Evolutionary conservation across 2,888 invertebrate genomes (phyloP), one percentile per base, ranked within the genome.

Genomic region (Galeopsomyia nigrocyanea): DNA sequence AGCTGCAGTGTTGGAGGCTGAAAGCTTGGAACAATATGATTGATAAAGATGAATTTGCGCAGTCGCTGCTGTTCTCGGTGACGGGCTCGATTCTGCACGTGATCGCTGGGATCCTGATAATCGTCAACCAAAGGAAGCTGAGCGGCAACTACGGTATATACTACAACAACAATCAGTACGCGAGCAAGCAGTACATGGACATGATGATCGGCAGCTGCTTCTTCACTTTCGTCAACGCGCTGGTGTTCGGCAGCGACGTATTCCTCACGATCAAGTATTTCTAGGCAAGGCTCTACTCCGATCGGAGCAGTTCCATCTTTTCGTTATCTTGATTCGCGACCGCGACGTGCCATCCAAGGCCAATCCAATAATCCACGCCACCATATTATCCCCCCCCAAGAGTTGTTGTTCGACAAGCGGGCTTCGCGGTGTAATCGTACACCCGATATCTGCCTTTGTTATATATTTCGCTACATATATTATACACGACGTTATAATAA

Each of bases 181-280:
- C 92, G 14, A 90, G 91, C 82, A 91, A 92, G 81, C 89, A 90
- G 80, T 90, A 92, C 80, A 89, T 92, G 87, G 91, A 92, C 79
- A 90, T 92, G 86, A 87, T 93, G 80, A 89, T 91, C 75, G 88
- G 91, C 1, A 90, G 91, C 0, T 90, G 91, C 31, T 88, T 92
- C 49, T 91, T 92, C 79, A 89, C 92, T 13, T 89, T 91, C 74
- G 82, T 91, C 67, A 89, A 91, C 79, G 90, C 90, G 0, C 83
- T 87, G 0, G 88, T 91, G 14, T 92, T 92, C 82, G 87, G 90
- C 60, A 81, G 89, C 14, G 93, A 93, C 81, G 89, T 91, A 46
- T 88, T 90, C 80, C 84, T 92, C 66, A 91, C 91, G 1, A 89
- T 91, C 80, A 89, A 87, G 80, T 82, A 79, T 56, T 77, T 81